Base-by-base conservation (phyloP, 1,140 invertebrate genomes). In the Diuraphis noxia region DNA sequence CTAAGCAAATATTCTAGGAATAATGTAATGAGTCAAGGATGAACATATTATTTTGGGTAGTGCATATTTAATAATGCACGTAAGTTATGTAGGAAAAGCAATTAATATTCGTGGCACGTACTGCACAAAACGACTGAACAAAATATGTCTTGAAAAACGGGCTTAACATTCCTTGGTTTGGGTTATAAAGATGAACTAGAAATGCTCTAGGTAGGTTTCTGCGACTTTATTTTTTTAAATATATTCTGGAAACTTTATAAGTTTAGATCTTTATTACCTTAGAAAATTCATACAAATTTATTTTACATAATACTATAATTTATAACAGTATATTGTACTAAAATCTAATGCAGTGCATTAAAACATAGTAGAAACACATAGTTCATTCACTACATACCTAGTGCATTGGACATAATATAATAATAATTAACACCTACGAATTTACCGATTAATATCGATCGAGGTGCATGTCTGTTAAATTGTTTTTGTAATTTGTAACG, bases 1-100 rank as follows among this genome's bases (percentile, higher is more conserved):
- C 30, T 88, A n/a, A 41, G 25, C 5, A 17, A 88, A 88, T 88
- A 88, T 88, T 88, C 49, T n/a, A 30, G 49, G 52, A 56, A 88
- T 63, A 56, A 87, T 13, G 36, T 38, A 88, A 88, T 88, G 86
- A 88, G 49, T 88, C 86, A 88, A 88, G 25, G 85, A 88, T 56
- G 17, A 88, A 88, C 86, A 41, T 72, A 72, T 17, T n/a, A 72
- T 72, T 88, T 88, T 88, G 49, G 86, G 86, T 63, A 40, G 49
- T 7, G 52, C 49, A 63, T 63, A 88, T n/a, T 30, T n/a, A 56
- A 56, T 87, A 52, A 40, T 52, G 52, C n/a, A 34, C 25, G 36
- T 63, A 52, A 10, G 21, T 4, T 49, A 52, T 36, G 46, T 52
- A 36, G 9, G 86, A 40, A 52, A n/a, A 56, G 63, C 21, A 30